A percentile compares a stretch with the other conserved stretches of the same genome.
phyloP scores from a whole-genome alignment of 2,888 invertebrate species.

The Odontothrips loti region DNA sequence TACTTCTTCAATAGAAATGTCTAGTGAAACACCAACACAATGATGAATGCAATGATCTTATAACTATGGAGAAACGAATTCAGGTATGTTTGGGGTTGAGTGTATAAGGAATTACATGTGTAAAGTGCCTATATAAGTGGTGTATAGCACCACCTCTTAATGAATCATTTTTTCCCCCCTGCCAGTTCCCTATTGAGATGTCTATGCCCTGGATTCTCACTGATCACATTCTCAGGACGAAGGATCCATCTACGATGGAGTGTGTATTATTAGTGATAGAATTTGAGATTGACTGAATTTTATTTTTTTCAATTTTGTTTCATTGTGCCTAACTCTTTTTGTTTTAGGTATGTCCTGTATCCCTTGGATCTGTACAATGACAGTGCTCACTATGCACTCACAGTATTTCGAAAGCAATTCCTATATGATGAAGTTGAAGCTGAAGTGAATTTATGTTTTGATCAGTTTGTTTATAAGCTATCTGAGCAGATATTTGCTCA shows the following conservation, averaged over 20 bases:
- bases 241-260: conserved; percentile 99
- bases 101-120: not conserved
- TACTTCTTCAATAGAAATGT: conserved; percentile 64
- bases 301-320: not conserved
- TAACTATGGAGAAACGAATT: conserved; percentile 91
- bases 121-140: not conserved
- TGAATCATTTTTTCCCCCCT: conserved; percentile 39
- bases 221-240: conserved; percentile 92
- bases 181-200: conserved; percentile 99
- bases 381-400: conserved; percentile 93
- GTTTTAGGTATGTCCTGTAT: conserved; percentile 80
- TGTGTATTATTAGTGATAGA: conserved; percentile 50
- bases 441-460: conserved; percentile 97
- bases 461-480: conserved; percentile 97
- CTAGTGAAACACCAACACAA: conserved; percentile 87
- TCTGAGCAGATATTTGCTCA: conserved; percentile 97
- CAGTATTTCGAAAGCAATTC: conserved; percentile 95
- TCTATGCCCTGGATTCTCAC: conserved; percentile 99
- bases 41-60: conserved; percentile 87
- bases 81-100: conserved; percentile 48
- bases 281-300: not conserved
- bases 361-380: conserved; percentile 98
- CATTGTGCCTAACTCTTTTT: not conserved
- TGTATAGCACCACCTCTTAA: too few relatives aligned
- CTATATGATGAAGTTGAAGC: conserved; percentile 99